These are phyloP conservation scores for Lordiphosa andalusiaca DNA, from an alignment of 2,888 invertebrate species.

Conservation along the genomic window DNA sequence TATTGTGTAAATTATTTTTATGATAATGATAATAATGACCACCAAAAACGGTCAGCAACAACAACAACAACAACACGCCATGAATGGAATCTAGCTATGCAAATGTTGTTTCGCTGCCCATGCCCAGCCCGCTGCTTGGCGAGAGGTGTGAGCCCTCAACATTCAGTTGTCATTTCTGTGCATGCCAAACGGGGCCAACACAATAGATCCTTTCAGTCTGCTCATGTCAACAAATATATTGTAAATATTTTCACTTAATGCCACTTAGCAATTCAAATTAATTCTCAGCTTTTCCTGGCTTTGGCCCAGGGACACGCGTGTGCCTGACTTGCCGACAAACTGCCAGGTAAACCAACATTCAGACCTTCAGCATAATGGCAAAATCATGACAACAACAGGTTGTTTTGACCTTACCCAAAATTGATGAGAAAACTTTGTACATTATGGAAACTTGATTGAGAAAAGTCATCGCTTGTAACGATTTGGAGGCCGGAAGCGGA, in stretches of 20 bases:
- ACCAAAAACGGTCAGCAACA: constrained; percentile 32
- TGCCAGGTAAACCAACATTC: constrained; percentile 36
- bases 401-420: constrained; percentile 34
- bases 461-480: constrained; percentile 12
- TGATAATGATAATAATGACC: constrained; percentile 45
- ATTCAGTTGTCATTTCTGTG: no score
- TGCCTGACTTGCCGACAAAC: constrained; percentile 25
- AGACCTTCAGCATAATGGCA: constrained; percentile 30
- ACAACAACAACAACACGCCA: constrained; percentile 18
- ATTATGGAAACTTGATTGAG: constrained; percentile 38
- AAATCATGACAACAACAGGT: constrained; percentile 32
- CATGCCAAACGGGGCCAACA: no score
- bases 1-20: constrained; percentile 54
- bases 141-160: no score
- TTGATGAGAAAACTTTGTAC: constrained; percentile 51
- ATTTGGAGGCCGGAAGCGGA: neutral
- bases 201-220: constrained; percentile 11
- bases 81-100: constrained; percentile 36
- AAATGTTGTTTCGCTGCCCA: constrained; percentile 15
- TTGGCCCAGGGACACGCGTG: constrained; percentile 32
- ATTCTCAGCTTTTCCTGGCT: constrained; percentile 27
- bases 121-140: constrained; percentile 1
- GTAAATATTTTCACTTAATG: constrained; percentile 45
- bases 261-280: constrained; percentile 60
- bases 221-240: constrained; percentile 22